Evolutionary conservation across 2,888 invertebrate species (phyloP).

Genomic region (Ellobium chinense): DNA sequence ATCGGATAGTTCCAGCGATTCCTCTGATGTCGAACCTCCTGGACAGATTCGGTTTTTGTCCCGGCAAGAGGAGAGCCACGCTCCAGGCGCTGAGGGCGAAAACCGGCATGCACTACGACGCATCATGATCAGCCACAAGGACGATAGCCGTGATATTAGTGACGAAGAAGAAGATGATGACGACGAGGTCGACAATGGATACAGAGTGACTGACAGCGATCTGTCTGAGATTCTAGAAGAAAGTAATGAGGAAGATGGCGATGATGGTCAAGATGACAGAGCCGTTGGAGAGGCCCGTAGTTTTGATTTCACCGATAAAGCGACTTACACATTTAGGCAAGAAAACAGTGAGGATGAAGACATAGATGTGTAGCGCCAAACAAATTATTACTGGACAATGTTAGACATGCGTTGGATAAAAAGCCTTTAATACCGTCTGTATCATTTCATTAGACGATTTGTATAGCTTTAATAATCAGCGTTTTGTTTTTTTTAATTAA

Average conservation of each 20-base stretch:
- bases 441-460: no score
- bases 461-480: no score
- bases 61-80: neutral
- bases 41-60: neutral
- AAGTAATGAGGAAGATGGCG: neutral
- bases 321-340: neutral
- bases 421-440: no score
- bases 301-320: neutral
- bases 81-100: neutral
- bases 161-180: neutral
- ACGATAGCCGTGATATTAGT: neutral
- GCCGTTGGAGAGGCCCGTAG: neutral
- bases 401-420: no score
- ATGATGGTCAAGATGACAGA: neutral
- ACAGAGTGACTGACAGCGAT: constrained; percentile 9
- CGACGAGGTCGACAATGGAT: no score
- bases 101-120: neutral
- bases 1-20: constrained; percentile 35
- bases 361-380: constrained; percentile 3
- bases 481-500: no score
- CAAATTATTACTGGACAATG: no score
- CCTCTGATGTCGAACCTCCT: neutral
- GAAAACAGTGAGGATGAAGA: constrained; percentile 6
- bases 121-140: neutral
- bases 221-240: neutral